Conservation (phyloP, 2,797 vertebrate species). For the Platalea minor region DNA sequence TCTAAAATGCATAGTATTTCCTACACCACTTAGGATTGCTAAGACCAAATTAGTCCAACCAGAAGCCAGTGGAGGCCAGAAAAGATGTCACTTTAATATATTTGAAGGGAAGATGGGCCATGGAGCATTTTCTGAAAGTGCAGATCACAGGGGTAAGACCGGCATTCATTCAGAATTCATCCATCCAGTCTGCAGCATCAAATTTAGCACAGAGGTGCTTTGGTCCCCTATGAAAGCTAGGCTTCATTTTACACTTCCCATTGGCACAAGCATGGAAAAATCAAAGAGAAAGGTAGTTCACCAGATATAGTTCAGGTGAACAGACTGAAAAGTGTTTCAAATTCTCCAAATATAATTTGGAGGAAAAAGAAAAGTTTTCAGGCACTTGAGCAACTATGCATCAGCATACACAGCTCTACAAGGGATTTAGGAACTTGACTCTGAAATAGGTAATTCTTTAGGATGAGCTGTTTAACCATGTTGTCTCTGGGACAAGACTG, state of each 20-base stretch:
- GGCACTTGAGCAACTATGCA: background rate
- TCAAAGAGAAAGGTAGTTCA: background rate
- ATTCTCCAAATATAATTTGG: background rate
- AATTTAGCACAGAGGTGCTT: background rate
- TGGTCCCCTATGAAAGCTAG: background rate
- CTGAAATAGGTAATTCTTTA: background rate
- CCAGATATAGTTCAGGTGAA: background rate
- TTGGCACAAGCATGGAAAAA: background rate
- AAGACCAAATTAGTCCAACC: slow-evolving; percentile 15
- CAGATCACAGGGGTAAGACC: background rate
- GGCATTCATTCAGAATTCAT: background rate
- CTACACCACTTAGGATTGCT: background rate
- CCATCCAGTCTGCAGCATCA: background rate
- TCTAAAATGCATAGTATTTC: slow-evolving; percentile 29
- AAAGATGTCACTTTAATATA: background rate
- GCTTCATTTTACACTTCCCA: background rate
- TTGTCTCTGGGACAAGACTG: background rate
- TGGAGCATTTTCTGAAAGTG: slow-evolving; percentile 7
- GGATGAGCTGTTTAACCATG: background rate
- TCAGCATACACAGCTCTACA: background rate
- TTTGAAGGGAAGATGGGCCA: background rate
- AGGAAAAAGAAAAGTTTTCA: background rate
- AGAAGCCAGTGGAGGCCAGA: background rate
- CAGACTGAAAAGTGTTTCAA: background rate
- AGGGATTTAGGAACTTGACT: background rate